These are phyloP conservation scores for Eudasyphora cyanicolor DNA, from an alignment of 2,888 invertebrate genomes.

Conservation along the genomic window DNA sequence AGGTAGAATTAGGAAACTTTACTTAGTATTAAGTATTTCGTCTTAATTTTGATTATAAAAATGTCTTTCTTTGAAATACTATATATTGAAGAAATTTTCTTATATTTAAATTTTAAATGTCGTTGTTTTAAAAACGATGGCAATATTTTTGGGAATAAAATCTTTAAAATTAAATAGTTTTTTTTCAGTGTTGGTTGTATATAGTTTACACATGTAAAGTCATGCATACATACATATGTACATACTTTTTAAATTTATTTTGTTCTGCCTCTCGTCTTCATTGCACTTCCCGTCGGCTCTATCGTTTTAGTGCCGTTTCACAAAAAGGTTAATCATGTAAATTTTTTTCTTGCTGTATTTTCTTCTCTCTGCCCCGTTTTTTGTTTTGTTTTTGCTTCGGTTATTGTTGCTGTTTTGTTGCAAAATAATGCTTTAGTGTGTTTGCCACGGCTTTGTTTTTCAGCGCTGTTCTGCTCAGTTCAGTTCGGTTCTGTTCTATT, in stretches of 20 bases:
- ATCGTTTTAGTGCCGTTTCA: conserved; percentile 32
- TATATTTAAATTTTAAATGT: too few relatives aligned
- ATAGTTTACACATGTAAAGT: too few relatives aligned
- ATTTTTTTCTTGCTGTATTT: conserved; percentile 45
- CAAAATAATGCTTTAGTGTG: conserved; percentile 50
- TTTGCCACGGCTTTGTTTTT: conserved; percentile 19
- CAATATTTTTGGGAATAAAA: too few relatives aligned
- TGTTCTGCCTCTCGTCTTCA: conserved; percentile 1
- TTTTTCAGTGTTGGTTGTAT: background rate
- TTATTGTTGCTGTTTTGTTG: conserved; percentile 18
- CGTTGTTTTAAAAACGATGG: too few relatives aligned
- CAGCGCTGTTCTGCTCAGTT: background rate
- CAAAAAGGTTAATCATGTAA: conserved; percentile 66
- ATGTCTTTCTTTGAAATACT: too few relatives aligned
- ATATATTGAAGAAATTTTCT: too few relatives aligned
- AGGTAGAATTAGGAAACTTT: too few relatives aligned
- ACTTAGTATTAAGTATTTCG: too few relatives aligned
- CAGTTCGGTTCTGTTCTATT: background rate
- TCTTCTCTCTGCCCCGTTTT: conserved; percentile 3
- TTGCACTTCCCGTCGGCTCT: background rate
- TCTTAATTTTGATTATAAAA: too few relatives aligned
- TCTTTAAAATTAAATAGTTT: too few relatives aligned
- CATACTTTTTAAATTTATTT: conserved; percentile 20
- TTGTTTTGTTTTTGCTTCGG: background rate
- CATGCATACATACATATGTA: conserved; percentile 3